Evolutionary conservation across 2,113 vertebrate genomes (phyloP).

Genomic region (Leptodactylus fuscus): DNA sequence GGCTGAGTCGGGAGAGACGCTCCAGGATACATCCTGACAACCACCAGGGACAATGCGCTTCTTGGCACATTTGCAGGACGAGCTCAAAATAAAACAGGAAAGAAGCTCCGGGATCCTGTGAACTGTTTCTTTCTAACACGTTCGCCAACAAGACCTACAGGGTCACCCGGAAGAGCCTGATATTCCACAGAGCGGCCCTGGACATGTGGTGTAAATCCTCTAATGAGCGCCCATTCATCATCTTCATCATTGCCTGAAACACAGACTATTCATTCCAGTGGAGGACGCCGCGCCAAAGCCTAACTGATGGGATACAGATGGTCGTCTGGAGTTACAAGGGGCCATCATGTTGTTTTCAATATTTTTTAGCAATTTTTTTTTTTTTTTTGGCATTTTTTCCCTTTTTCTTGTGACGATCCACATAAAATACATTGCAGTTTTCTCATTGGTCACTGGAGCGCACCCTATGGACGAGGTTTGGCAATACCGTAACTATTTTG

Average conservation of each 20-base stretch:
- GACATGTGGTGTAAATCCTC: background rate
- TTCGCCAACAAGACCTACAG: conserved; percentile 17
- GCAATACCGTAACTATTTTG: too few relatives aligned
- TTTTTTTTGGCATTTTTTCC: too few relatives aligned
- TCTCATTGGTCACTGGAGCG: too few relatives aligned
- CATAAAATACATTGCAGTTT: too few relatives aligned
- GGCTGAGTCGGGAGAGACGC: background rate
- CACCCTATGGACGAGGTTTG: too few relatives aligned
- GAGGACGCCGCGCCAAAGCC: background rate
- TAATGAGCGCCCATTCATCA: conserved; percentile 16
- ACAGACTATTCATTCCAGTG: background rate
- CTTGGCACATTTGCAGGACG: conserved; percentile 12
- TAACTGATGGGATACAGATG: conserved; percentile 6
- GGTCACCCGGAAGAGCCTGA: background rate
- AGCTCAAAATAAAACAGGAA: conserved; percentile 17
- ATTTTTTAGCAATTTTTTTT: background rate
- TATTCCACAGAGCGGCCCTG: background rate
- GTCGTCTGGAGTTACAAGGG: background rate
- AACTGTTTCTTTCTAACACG: conserved; percentile 14
- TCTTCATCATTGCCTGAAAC: conserved; percentile 8
- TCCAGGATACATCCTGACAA: background rate
- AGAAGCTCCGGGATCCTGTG: conserved; percentile 18
- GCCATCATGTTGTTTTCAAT: background rate
- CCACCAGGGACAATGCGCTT: conserved; percentile 10
- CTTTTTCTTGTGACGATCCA: too few relatives aligned